Base-by-base conservation (phyloP, 92 coral and sea anemone species). In the Epizoanthus scotinus region DNA sequence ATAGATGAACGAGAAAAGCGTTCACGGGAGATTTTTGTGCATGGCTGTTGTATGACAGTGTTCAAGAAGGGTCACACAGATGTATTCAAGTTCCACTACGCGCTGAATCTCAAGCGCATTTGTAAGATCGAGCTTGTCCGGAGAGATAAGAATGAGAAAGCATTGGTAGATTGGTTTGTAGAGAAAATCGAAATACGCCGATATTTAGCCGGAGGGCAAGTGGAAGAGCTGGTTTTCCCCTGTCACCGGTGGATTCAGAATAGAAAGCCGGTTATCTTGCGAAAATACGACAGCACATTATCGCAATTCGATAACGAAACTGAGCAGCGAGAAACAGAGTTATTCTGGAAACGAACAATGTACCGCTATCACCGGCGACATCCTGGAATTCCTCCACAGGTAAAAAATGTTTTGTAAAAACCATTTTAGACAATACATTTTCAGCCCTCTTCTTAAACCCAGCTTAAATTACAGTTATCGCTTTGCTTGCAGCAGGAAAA, bases 11-110 rank as follows among this genome's bases (percentile, higher is more conserved):
- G 67, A 77, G 99, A 92, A 47, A 94, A 89, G 63, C 69, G 87
- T 47, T 87, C 94, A 0, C 82, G 87, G 49, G 98, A 96, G 79
- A 73, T 89, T 2, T 78, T 90, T n/a, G 89, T 96, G 10, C 84
- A 87, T 58, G 99, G 99, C 2, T 93, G 94, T 67, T 96, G 98
- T 22, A 82, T 96, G 62, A 93, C 99, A 7, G 99, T 96, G 1
- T 96, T 91, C 84, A 96, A 96, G 85, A 90, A 92, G 52, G 99
- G 99, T 21, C 99, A 95, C 63, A 93, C 98, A 0, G 99, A 96
- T 70, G 77, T 89, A 0, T 96, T 96, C 64, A 84, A 91, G 53
- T 91, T 96, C 59, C 79, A 87, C 34, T 75, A 85, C 28, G 29
- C 87, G 2, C 57, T 84, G 12, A 83, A 81, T 55, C 83, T 93